Conservation (phyloP, 2,888 invertebrate genomes). For the Macrophya alboannulata region DNA sequence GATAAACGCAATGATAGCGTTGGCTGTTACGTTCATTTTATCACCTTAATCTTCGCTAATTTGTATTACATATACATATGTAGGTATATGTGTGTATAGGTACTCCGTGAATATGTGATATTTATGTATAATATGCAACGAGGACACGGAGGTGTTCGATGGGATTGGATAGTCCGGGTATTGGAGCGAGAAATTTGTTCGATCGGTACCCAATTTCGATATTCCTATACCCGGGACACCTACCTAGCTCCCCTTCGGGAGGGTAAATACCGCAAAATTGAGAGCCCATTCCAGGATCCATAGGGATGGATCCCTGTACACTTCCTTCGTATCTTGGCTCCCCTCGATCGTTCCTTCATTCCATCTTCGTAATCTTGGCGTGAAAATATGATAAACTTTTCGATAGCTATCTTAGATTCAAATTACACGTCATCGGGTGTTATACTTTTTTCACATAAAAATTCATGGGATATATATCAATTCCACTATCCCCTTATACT, state of each 20-base stretch:
- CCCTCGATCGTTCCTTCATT: constrained; percentile 4
- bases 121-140: background rate
- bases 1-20: background rate
- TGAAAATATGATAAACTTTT: constrained; percentile 45
- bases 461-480: constrained; percentile 6
- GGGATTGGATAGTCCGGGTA: constrained; percentile 59
- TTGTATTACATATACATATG: background rate
- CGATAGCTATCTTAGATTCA: constrained; percentile 6
- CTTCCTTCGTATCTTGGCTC: background rate
- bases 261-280: constrained; percentile 66
- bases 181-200: constrained; percentile 71
- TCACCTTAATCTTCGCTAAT: background rate
- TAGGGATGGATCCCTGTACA: no score
- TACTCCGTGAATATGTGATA: background rate
- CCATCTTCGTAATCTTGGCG: constrained; percentile 11
- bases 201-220: constrained; percentile 67
- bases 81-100: background rate
- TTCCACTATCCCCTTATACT: background rate
- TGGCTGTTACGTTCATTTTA: background rate
- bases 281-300: background rate
- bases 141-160: background rate
- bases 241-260: constrained; percentile 34
- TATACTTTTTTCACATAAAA: background rate
- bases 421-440: constrained; percentile 23
- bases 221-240: constrained; percentile 32